Percentiles rank a stretch among this genome's conserved stretches.
Evolutionary conservation across 1,140 invertebrate species (phyloP).

Genomic region (Tribolium castaneum): DNA sequence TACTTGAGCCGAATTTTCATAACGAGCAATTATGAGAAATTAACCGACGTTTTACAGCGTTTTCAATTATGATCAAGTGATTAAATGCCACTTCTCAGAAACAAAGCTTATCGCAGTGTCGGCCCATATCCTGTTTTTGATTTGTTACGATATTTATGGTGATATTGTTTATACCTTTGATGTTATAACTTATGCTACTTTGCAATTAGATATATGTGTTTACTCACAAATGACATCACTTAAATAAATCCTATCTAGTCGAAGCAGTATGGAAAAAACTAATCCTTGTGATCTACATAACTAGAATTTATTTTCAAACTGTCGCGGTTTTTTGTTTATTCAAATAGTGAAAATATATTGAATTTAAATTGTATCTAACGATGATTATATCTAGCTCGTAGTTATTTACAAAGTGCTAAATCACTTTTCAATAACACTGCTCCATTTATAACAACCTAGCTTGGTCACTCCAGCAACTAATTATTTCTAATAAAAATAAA

Average conservation of each 20-base stretch:
- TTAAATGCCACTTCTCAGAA: neutral
- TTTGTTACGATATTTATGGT: neutral
- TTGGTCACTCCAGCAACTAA: neutral
- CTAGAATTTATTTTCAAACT: neutral
- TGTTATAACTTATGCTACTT: neutral
- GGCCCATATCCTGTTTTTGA: neutral
- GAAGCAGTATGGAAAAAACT: neutral
- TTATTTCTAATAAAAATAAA: too few relatives aligned
- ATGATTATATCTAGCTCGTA: neutral
- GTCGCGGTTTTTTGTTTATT: neutral
- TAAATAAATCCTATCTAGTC: neutral
- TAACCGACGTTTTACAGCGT: too few relatives aligned
- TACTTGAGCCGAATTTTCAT: neutral
- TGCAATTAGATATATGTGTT: neutral
- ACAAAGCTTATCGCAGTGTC: neutral
- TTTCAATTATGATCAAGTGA: too few relatives aligned
- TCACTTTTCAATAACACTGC: neutral
- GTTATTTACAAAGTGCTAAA: conserved; percentile 12
- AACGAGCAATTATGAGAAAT: neutral
- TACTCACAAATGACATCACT: neutral
- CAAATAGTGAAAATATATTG: neutral
- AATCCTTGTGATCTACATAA: neutral
- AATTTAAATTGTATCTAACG: neutral
- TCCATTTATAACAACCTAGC: neutral
- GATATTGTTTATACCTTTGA: neutral